A percentile compares a stretch with the other conserved stretches of the same genome.
phyloP scores from a whole-genome alignment of 2,113 vertebrate species.

The Mormoops blainvillei region DNA sequence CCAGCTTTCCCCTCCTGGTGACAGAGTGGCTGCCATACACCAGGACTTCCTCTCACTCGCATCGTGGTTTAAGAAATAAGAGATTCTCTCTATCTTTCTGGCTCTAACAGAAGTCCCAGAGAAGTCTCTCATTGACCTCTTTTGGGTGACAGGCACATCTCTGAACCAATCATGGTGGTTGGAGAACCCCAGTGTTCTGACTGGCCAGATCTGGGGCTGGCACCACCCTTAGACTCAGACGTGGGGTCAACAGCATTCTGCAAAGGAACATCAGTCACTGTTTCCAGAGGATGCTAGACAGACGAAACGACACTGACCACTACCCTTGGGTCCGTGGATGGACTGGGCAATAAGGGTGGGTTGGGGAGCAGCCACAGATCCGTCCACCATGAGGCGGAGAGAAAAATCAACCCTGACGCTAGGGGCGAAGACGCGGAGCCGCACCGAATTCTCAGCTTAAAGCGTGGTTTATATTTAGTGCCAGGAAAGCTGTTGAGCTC shows the following conservation, averaged over 20 bases:
- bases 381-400: neutral
- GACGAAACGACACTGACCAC: neutral
- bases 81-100: neutral
- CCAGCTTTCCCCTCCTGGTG: neutral
- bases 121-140: neutral
- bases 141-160: neutral
- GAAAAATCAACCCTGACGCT: accelerated
- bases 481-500: slow-evolving; percentile 30
- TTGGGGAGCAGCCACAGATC: neutral
- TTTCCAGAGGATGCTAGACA: neutral
- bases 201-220: neutral
- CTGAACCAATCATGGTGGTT: neutral
- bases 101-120: neutral
- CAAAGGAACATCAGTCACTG: neutral
- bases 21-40: neutral
- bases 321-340: neutral
- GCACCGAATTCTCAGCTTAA: neutral
- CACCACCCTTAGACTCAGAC: neutral
- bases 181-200: neutral
- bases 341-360: accelerated
- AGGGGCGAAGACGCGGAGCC: neutral
- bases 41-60: neutral
- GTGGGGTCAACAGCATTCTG: neutral
- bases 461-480: slow-evolving; percentile 38
- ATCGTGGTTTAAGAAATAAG: neutral